phyloP scores from a whole-genome alignment of 2,113 vertebrate species.

The Poicephalus gulielmi region DNA sequence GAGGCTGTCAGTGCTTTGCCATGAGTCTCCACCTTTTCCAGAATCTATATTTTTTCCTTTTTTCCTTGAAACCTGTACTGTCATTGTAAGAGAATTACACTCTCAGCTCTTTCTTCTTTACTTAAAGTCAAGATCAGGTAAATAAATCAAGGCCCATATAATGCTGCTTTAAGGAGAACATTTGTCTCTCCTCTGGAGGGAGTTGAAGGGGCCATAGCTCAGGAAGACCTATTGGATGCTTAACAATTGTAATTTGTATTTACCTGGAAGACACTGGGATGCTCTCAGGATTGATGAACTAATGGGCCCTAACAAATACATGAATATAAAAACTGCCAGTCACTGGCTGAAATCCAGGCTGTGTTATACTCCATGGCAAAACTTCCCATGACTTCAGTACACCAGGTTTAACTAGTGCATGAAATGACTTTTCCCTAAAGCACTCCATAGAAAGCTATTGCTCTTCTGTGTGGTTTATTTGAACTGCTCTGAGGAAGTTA shows the following conservation, averaged over 20 bases:
- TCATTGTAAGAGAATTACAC: not conserved
- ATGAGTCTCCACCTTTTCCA: not conserved
- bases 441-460: conserved; percentile 1
- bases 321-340: not conserved
- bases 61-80: not conserved
- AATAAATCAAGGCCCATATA: not conserved
- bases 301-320: not conserved
- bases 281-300: not conserved
- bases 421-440: conserved; percentile 40
- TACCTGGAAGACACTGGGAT: not conserved
- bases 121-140: not conserved
- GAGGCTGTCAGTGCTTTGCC: not conserved
- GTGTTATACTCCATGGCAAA: not conserved
- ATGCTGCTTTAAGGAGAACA: not conserved
- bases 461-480: conserved; percentile 33
- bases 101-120: not conserved
- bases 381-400: conserved; percentile 16
- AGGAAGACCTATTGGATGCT: not conserved
- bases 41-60: not conserved
- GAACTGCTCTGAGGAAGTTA: not conserved
- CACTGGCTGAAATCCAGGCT: conserved; percentile 2
- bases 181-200: not conserved
- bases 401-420: not conserved
- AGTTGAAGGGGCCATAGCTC: not conserved
- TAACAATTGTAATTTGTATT: not conserved